Evolutionary conservation across 2,888 invertebrate genomes (phyloP).

Genomic region (Nephrotoma flavescens): DNA sequence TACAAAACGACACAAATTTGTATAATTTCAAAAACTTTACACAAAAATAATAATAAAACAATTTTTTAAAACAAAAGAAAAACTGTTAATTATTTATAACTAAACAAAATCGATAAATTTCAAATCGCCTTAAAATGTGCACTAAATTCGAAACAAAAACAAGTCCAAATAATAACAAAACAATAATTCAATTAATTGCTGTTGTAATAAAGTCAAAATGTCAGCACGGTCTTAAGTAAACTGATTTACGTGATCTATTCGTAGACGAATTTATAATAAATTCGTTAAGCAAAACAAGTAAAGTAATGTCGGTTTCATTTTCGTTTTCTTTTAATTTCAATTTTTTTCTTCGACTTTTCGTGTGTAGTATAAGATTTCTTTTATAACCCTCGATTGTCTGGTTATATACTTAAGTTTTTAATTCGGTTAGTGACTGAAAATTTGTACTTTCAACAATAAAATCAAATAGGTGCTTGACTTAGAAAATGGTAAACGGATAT

Average conservation of each 20-base stretch:
- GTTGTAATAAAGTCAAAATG: neutral
- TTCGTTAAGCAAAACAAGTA: neutral
- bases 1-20: too few species aligned
- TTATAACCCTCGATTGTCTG: neutral
- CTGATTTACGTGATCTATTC: neutral
- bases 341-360: neutral
- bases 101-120: neutral
- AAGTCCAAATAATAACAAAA: neutral
- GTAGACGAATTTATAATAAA: neutral
- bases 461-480: too few species aligned
- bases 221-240: neutral
- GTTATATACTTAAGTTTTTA: too few species aligned
- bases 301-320: neutral
- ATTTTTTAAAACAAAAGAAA: neutral
- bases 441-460: too few species aligned
- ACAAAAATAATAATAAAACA: neutral
- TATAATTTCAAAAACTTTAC: neutral
- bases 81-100: neutral
- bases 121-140: neutral
- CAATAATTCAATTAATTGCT: neutral
- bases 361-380: neutral
- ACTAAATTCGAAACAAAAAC: neutral
- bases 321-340: neutral
- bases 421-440: too few species aligned
- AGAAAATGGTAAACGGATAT: too few species aligned